Base-by-base conservation (phyloP, 2,113 vertebrate species). In the Myotis yumanensis region DNA sequence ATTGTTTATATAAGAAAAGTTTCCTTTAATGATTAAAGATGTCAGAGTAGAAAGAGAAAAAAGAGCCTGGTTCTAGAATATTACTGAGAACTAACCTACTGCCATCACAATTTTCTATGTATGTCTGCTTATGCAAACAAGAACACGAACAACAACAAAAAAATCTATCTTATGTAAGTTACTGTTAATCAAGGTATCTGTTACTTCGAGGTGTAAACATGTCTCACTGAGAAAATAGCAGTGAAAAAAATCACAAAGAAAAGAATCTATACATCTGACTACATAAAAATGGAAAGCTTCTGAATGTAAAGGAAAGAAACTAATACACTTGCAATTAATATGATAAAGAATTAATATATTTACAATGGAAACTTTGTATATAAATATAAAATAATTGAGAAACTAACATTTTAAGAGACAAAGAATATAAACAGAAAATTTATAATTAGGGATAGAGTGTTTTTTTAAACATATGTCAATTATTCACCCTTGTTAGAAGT, bases 191-290 rank as follows among this genome's bases (percentile, higher is more conserved):
- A 86, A n/a, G 4, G 66, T 40, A 54, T 89, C 54, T 82, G 46
- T 72, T 96, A 91, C 46, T 69, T 71, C 51, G 4, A 76, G 48
- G 28, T 91, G 23, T 86, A 95, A 43, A 51, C 66, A 90, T 95
- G 90, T n/a, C 48, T 86, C 37, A 52, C 23, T 76, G 35, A 83
- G 25, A 57, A 88, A 85, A 81, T 23, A 89, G 69, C 23, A 80
- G 32, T 71, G 7, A 77, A 79, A 66, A 85, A 46, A 62, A 35
- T 22, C 22, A 87, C 35, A 43, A 54, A 4, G 18, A 23, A 82
- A 82, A 77, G 2, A 86, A 71, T 89, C 28, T 68, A 40, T 82
- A 91, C 1, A 72, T 18, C 10, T 88, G 35, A 90, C 25, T 57
- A 72, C 35, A 51, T 81, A 73, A 46, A 95, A 93, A 64, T 59